phyloP scores from a whole-genome alignment of 2,113 vertebrate genomes.

The Brachionichthys hirsutus region DNA sequence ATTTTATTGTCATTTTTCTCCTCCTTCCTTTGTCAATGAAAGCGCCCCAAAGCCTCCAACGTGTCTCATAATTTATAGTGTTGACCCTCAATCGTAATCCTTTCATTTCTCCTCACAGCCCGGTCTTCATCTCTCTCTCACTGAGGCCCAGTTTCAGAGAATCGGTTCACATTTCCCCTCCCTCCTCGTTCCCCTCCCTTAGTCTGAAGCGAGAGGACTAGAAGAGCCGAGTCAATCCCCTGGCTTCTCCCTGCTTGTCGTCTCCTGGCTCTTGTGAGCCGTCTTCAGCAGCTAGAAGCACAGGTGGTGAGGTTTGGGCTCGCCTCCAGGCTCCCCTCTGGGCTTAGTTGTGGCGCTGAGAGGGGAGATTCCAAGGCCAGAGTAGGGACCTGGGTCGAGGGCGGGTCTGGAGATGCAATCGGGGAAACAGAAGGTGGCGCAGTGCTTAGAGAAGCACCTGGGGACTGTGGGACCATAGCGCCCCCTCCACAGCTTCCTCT shows the following conservation, averaged over 20 bases:
- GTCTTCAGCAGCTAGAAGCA: constrained; percentile 88
- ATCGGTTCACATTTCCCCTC: constrained; percentile 25
- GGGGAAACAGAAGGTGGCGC: constrained; percentile 44
- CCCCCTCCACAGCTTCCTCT: constrained; percentile 53
- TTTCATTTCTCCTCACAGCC: constrained; percentile 39
- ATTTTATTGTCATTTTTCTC: constrained; percentile 52
- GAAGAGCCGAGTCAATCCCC: too few species aligned
- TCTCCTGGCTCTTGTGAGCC: constrained; percentile 17
- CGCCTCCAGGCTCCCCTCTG: constrained; percentile 80
- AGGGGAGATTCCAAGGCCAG: constrained; percentile 76
- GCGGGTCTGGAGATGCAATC: constrained; percentile 24
- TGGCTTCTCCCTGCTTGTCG: constrained; percentile 15
- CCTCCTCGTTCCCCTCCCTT: constrained; percentile 29
- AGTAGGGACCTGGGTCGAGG: constrained; percentile 65
- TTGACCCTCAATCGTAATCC: constrained; percentile 54
- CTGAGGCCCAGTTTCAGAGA: constrained; percentile 35
- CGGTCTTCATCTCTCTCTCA: constrained; percentile 31
- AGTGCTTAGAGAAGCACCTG: constrained; percentile 42
- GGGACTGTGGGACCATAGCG: constrained; percentile 56
- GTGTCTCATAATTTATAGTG: constrained; percentile 52
- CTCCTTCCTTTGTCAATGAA: constrained; percentile 46
- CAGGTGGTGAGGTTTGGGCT: constrained; percentile 88
- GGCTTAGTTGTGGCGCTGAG: constrained; percentile 74
- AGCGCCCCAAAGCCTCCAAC: constrained; percentile 52
- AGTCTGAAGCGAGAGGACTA: constrained; percentile 40